Conservation (phyloP, 2,113 vertebrate species). For the Sarotherodon lohbergeri region DNA sequence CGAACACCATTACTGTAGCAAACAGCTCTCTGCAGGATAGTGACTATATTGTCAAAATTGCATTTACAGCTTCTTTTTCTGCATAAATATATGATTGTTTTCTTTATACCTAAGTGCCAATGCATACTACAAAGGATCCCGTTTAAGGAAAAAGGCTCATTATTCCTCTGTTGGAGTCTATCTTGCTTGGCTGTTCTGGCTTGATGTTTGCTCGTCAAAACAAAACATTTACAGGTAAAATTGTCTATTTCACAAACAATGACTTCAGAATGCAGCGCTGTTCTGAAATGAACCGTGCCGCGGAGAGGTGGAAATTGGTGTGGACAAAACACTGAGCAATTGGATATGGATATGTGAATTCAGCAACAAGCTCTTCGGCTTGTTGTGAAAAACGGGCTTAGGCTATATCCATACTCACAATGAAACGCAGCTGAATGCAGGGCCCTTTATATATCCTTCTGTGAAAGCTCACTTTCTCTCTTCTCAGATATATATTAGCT, state of each 20-base stretch:
- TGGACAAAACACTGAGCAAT: slow-evolving; percentile 25
- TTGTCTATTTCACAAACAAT: neutral
- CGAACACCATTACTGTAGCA: neutral
- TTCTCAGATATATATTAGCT: neutral
- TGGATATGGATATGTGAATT: slow-evolving; percentile 46
- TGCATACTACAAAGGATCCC: neutral
- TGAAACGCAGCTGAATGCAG: slow-evolving; percentile 7
- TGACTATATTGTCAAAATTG: neutral
- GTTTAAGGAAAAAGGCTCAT: neutral
- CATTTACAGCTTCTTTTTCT: neutral
- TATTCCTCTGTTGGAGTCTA: neutral
- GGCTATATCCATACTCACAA: slow-evolving; percentile 11
- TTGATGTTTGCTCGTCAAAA: neutral
- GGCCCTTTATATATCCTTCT: neutral
- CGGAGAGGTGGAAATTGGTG: neutral
- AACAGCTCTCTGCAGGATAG: neutral
- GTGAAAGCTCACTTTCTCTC: slow-evolving; percentile 29
- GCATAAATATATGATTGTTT: neutral
- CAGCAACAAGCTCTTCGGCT: slow-evolving; percentile 26
- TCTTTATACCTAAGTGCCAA: neutral
- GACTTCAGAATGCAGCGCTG: neutral
- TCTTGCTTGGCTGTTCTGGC: neutral
- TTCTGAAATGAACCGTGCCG: neutral
- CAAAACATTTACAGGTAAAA: slow-evolving; percentile 4
- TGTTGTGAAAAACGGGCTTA: slow-evolving; percentile 28